Evolutionary conservation across 2,888 invertebrate species (phyloP).

Genomic region (Craniophora ligustri): DNA sequence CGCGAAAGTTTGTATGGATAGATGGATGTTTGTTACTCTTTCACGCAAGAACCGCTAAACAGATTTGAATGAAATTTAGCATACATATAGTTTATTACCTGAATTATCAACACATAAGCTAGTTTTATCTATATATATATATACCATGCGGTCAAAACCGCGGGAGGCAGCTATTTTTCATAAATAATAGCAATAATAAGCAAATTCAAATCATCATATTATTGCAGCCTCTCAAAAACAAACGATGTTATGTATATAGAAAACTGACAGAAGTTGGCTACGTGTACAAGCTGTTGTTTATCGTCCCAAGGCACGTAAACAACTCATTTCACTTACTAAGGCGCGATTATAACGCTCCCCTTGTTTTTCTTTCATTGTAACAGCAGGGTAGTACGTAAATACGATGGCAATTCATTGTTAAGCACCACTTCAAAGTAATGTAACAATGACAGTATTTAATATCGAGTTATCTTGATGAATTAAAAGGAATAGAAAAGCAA

Average conservation of each 20-base stretch:
- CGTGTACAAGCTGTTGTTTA: conserved; percentile 19
- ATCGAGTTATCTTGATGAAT: not conserved
- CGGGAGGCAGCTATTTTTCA: too few relatives aligned
- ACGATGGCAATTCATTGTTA: not conserved
- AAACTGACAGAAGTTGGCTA: not conserved
- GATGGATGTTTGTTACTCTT: too few relatives aligned
- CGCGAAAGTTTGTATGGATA: too few relatives aligned
- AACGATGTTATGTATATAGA: not conserved
- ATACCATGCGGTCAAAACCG: too few relatives aligned
- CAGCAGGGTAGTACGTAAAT: not conserved
- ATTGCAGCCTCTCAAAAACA: not conserved
- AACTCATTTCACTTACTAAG: conserved; percentile 2
- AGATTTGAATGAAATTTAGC: too few relatives aligned
- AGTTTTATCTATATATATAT: too few relatives aligned
- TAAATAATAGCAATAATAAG: too few relatives aligned
- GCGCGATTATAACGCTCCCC: not conserved
- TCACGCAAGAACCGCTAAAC: too few relatives aligned
- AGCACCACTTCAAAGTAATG: not conserved
- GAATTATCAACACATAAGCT: too few relatives aligned
- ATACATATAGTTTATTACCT: too few relatives aligned
- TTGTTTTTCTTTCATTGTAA: conserved; percentile 8
- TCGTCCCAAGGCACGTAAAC: conserved; percentile 1
- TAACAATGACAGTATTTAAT: not conserved
- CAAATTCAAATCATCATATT: too few relatives aligned
- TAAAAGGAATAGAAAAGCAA: too few relatives aligned